Evolutionary conservation across 2,888 invertebrate genomes (phyloP).

Genomic region (Sericinus montela): DNA sequence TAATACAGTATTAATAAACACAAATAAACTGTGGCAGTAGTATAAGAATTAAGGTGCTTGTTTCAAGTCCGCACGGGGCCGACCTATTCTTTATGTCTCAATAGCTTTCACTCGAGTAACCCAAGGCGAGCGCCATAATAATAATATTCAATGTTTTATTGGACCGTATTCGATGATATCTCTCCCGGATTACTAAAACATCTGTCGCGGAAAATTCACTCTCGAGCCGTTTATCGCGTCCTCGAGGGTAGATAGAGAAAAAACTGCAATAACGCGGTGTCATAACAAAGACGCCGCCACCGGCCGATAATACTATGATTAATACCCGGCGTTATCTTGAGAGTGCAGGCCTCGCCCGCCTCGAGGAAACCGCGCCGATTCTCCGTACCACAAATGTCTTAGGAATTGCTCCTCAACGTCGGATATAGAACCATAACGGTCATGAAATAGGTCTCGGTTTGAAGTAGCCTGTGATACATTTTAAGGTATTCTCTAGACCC

Average conservation of each 20-base stretch:
- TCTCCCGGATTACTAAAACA: slow-evolving; percentile 66
- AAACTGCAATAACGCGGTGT: slow-evolving; percentile 77
- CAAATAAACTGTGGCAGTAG: too few species aligned
- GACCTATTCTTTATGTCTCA: slow-evolving; percentile 27
- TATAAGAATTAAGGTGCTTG: neutral
- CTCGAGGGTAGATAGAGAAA: slow-evolving; percentile 72
- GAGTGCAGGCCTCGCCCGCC: slow-evolving; percentile 70
- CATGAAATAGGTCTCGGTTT: slow-evolving; percentile 25
- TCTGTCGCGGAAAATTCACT: slow-evolving; percentile 78
- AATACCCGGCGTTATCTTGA: slow-evolving; percentile 76
- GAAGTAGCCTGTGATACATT: slow-evolving; percentile 24
- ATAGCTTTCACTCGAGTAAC: slow-evolving; percentile 20
- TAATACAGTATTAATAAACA: too few species aligned
- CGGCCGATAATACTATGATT: slow-evolving; percentile 78
- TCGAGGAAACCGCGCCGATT: slow-evolving; percentile 36
- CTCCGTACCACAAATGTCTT: slow-evolving; percentile 26
- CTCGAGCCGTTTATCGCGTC: slow-evolving; percentile 61
- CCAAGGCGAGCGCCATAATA: slow-evolving; percentile 29
- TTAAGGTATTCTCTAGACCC: slow-evolving; percentile 66
- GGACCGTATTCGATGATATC: slow-evolving; percentile 32
- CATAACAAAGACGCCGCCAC: slow-evolving; percentile 74
- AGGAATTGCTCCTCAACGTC: slow-evolving; percentile 14
- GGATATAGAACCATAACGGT: slow-evolving; percentile 22
- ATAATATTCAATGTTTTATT: slow-evolving; percentile 68
- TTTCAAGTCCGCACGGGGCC: neutral